These are phyloP conservation scores for Pectinophora gossypiella DNA, from an alignment of 1,140 invertebrate species.

Conservation along the genomic window DNA sequence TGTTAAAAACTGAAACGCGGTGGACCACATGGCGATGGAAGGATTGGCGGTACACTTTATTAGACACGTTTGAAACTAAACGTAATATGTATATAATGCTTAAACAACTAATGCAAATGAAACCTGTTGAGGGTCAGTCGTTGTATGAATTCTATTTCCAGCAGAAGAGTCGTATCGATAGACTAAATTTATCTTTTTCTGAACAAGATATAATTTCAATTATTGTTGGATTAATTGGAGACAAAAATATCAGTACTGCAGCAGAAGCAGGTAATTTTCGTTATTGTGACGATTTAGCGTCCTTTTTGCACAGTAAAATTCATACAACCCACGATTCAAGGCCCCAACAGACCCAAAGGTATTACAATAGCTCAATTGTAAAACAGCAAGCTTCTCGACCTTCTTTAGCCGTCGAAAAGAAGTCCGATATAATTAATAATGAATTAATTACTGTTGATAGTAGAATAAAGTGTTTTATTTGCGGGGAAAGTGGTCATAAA, in stretches of 20 bases:
- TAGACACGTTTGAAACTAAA: constrained; percentile 20
- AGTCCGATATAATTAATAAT: no score
- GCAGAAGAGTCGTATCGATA: constrained; percentile 13
- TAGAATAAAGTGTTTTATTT: no score
- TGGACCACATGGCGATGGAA: constrained; percentile 30
- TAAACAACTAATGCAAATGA: constrained; percentile 20
- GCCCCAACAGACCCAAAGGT: no score
- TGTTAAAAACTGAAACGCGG: constrained; percentile 19
- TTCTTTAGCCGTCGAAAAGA: no score
- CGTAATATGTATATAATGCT: constrained; percentile 22
- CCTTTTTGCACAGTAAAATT: constrained; percentile 11
- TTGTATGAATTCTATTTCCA: constrained; percentile 29
- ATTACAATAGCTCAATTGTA: no score
- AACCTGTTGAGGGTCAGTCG: constrained; percentile 20
- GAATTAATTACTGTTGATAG: no score
- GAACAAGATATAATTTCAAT: no score
- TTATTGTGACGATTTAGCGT: constrained; percentile 11
- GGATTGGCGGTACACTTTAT: constrained; percentile 20
- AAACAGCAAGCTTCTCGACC: no score
- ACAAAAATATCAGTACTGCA: constrained; percentile 9
- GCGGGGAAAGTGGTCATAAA: no score
- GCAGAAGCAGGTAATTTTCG: constrained; percentile 10
- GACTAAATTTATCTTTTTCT: constrained; percentile 4
- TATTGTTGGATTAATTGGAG: constrained; percentile 15
- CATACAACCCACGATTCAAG: neutral